Percentiles rank a stretch among this genome's conserved stretches.
These are phyloP conservation scores for Halyomorpha halys DNA, from an alignment of 1,140 invertebrate genomes.

Conservation along the genomic window DNA sequence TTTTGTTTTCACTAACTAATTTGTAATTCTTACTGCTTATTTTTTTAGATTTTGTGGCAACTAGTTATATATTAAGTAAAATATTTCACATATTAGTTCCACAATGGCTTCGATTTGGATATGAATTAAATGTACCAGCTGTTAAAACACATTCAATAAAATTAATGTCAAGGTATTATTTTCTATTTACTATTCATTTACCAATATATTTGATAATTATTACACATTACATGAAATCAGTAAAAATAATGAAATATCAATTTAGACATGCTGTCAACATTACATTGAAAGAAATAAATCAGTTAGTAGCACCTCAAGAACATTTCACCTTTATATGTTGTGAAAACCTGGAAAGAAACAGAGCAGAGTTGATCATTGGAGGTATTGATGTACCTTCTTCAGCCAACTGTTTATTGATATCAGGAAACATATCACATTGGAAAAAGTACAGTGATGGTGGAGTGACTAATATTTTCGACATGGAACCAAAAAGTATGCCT, in stretches of 20 bases:
- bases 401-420: slow-evolving; percentile 46
- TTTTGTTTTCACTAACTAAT: no score
- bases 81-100: slow-evolving; percentile 42
- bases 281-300: slow-evolving; percentile 45
- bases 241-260: not conserved
- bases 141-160: slow-evolving; percentile 42
- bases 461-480: slow-evolving; percentile 36
- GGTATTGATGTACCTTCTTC: slow-evolving; percentile 30
- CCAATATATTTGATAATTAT: not conserved
- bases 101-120: slow-evolving; percentile 50
- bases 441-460: slow-evolving; percentile 34
- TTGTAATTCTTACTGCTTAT: no score
- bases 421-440: slow-evolving; percentile 55
- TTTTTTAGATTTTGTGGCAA: not conserved
- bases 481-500: slow-evolving; percentile 36
- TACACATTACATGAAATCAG: no score
- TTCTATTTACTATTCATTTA: not conserved
- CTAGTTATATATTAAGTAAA: not conserved
- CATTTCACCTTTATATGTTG: slow-evolving; percentile 26
- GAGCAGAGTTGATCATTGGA: not conserved
- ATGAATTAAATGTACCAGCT: slow-evolving; percentile 44
- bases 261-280: slow-evolving; percentile 42
- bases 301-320: slow-evolving; percentile 26
- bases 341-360: slow-evolving; percentile 19
- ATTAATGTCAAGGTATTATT: slow-evolving; percentile 33